A percentile compares a stretch with the other conserved stretches of the same genome.
Evolutionary conservation across 2,113 vertebrate genomes (phyloP).

Genomic region (Acrocephalus kingi): DNA sequence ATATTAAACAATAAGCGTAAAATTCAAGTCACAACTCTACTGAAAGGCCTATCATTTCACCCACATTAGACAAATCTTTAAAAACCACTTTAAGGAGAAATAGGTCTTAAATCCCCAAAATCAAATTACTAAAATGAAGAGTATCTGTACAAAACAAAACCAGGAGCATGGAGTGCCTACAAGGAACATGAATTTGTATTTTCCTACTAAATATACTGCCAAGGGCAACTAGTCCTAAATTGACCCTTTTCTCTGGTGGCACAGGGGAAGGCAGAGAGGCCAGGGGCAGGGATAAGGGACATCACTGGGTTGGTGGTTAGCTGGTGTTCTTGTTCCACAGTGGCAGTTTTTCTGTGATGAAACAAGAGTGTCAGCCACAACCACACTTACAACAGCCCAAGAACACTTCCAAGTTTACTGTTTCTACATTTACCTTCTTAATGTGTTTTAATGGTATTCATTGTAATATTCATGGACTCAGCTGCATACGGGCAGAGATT

Average conservation of each 20-base stretch:
- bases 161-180: neutral
- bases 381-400: neutral
- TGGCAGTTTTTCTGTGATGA: neutral
- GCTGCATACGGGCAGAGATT: neutral
- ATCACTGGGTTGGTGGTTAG: neutral
- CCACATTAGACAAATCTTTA: neutral
- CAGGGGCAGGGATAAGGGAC: neutral
- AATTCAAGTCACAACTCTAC: neutral
- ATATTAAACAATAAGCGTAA: neutral
- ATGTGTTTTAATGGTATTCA: neutral
- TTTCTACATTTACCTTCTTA: neutral
- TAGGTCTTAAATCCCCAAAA: neutral
- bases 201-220: neutral
- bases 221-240: neutral
- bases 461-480: neutral
- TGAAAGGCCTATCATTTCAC: neutral
- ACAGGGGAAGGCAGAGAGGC: neutral
- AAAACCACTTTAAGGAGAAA: neutral
- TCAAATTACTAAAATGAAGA: neutral
- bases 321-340: neutral
- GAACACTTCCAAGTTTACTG: neutral
- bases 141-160: neutral
- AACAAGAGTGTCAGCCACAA: neutral
- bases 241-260: neutral
- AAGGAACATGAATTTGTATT: rapidly evolving